phyloP scores from a whole-genome alignment of 2,888 invertebrate species.

The Colostygia pectinataria region DNA sequence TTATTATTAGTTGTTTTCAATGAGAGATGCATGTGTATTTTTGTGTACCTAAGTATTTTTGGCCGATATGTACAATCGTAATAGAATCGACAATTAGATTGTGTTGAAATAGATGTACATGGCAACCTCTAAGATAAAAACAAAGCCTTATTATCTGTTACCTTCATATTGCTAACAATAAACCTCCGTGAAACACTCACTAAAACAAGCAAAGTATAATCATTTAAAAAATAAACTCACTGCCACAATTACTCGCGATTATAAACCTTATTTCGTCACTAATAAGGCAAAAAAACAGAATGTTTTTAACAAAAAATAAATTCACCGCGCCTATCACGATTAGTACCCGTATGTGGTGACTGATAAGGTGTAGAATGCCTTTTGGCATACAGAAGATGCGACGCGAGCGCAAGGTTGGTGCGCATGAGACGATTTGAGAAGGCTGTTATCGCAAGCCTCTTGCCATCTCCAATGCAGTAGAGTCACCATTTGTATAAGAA shows the following conservation, averaged over 20 bases:
- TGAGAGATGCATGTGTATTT: too few relatives aligned
- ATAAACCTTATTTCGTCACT: neutral
- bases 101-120: too few relatives aligned
- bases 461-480: conserved; percentile 29
- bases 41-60: too few relatives aligned
- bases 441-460: conserved; percentile 67
- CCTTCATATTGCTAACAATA: conserved; percentile 3
- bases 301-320: conserved; percentile 4
- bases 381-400: conserved; percentile 8
- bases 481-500: conserved; percentile 33
- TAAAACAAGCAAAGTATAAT: conserved; percentile 20
- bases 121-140: neutral
- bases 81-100: too few relatives aligned
- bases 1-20: too few relatives aligned
- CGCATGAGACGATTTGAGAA: conserved; percentile 63
- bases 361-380: conserved; percentile 15
- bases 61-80: too few relatives aligned
- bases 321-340: conserved; percentile 1
- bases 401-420: conserved; percentile 63
- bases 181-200: conserved; percentile 20
- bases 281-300: conserved; percentile 1
- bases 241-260: conserved; percentile 6
- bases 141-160: conserved; percentile 13
- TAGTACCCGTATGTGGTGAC: conserved; percentile 1
- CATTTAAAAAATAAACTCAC: conserved; percentile 10